Percentiles rank a stretch among this genome's conserved stretches.
Conservation (phyloP, 2,797 vertebrate species). For the Alfaro cultratus region DNA sequence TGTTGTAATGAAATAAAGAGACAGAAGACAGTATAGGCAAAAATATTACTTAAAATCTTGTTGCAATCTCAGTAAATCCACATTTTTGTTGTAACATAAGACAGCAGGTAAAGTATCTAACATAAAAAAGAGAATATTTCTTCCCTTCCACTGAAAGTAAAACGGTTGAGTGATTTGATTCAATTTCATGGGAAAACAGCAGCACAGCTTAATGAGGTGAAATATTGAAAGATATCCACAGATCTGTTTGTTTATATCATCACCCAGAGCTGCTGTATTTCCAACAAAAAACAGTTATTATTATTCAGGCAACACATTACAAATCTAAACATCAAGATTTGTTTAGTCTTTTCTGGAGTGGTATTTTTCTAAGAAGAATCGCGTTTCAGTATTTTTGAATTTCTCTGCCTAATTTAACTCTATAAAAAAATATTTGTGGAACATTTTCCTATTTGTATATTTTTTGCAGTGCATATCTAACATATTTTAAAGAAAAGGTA, state of each 20-base stretch:
- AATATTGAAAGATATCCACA: slow-evolving; percentile 5
- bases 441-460: no score
- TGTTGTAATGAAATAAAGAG: background rate
- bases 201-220: background rate
- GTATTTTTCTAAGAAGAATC: background rate
- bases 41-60: background rate
- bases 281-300: background rate
- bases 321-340: background rate
- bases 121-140: slow-evolving; percentile 5
- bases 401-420: no score
- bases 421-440: no score
- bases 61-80: background rate
- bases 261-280: background rate
- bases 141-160: background rate
- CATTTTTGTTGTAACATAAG: background rate
- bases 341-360: background rate
- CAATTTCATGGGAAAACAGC: background rate
- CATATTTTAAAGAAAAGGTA: no score
- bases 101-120: background rate
- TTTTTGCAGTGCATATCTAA: no score
- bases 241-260: background rate
- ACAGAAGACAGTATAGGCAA: background rate
- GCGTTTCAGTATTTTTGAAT: no score
- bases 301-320: background rate
- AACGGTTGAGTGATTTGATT: slow-evolving; percentile 36